Evolutionary conservation across 2,888 invertebrate genomes (phyloP), one percentile per base, ranked within the genome.

Genomic region (Harpalus rubripes): DNA sequence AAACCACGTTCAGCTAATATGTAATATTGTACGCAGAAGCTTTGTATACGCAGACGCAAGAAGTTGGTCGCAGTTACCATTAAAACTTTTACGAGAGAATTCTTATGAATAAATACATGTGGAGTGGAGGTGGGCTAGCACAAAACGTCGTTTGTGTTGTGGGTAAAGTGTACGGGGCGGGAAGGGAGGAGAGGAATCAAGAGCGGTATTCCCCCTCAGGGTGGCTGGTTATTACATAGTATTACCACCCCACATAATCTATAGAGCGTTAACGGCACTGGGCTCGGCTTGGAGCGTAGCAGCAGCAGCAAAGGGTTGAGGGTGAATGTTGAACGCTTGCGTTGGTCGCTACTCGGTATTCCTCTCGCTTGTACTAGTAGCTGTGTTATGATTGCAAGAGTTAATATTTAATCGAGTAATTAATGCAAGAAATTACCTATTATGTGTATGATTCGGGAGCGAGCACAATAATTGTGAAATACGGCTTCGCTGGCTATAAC

Each of bases 401-500:
- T 91, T 90, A 91, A 91, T 91, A 91, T 90, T 91, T 91, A 91
- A 91, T 90, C 90, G 90, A 91, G 91, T 91, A 91, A 91, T 91
- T 91, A 91, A 91, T 91, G 91, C 91, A 91, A 91, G 91, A 91
- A 91, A 91, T 91, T 91, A 91, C 91, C 91, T 91, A 91, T 91
- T 91, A 91, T 91, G 91, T 90, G 91, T 91, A 91, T 91, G 91
- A 91, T 91, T 91, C 91, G 90, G 76, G 41, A 91, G 90, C 89
- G 90, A 90, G 90, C 90, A 65, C 72, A 76, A 74, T 91, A 91
- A 91, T 91, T 91, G 91, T 91, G 91, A 91, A 91, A 91, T 91
- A 91, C 90, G 90, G 90, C 89, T 68, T 68, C 88, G 87, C 87
- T 87, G 86, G 88, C 87, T 88, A 85, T 81, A 81, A 81, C 81